These are phyloP conservation scores for Galaxias olidus DNA, from an alignment of 2,797 vertebrate species.

Conservation along the genomic window DNA sequence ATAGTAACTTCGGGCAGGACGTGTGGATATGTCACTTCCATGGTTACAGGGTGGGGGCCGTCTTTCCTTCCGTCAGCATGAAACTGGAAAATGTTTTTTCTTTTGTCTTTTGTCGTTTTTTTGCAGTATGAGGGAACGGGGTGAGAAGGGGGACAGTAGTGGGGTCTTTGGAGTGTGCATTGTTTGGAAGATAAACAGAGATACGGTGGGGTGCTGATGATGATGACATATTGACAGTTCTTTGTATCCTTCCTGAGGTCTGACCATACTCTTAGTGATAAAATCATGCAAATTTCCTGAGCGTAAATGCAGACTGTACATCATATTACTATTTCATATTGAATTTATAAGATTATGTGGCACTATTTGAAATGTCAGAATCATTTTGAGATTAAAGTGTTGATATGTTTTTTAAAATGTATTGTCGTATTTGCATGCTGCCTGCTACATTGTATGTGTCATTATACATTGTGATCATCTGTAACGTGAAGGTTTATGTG, in stretches of 20 bases:
- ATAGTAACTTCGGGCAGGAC: conserved; percentile 82
- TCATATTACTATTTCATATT: too few relatives aligned
- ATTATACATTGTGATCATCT: neutral
- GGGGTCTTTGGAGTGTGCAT: conserved; percentile 60
- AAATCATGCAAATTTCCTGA: neutral
- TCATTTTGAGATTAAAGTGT: too few relatives aligned
- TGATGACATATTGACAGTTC: conserved; percentile 53
- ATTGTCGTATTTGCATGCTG: too few relatives aligned
- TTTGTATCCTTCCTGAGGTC: conserved; percentile 19
- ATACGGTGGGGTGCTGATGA: conserved; percentile 66
- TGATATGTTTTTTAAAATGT: too few relatives aligned
- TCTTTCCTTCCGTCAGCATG: conserved; percentile 79
- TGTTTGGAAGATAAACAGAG: conserved; percentile 59
- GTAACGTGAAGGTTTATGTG: neutral
- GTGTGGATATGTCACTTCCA: conserved; percentile 78
- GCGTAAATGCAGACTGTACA: too few relatives aligned
- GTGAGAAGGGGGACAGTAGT: conserved; percentile 39
- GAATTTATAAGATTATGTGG: too few relatives aligned
- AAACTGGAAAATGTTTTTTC: conserved; percentile 75
- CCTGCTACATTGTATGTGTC: neutral
- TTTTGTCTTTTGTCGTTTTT: conserved; percentile 58
- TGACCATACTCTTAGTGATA: neutral
- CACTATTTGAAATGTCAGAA: too few relatives aligned
- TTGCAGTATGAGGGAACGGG: conserved; percentile 49
- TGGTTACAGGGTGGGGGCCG: conserved; percentile 73